These are phyloP conservation scores for Julus scandinavius DNA, from an alignment of 2,888 invertebrate genomes.

Conservation along the genomic window DNA sequence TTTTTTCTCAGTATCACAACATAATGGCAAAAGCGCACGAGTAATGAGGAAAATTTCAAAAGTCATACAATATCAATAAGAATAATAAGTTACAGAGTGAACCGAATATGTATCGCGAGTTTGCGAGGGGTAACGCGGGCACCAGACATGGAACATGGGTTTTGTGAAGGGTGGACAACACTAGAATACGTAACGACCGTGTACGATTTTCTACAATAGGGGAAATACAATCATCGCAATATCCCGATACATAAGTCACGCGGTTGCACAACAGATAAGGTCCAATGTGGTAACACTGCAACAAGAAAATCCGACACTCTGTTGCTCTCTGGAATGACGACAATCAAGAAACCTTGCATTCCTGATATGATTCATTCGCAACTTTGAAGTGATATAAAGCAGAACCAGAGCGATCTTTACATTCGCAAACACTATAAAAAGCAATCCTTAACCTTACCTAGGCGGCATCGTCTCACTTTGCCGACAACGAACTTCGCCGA, in stretches of 20 bases:
- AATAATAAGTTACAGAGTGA: not conserved
- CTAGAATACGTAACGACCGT: too few species aligned
- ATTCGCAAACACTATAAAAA: too few species aligned
- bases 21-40: slow-evolving; percentile 6
- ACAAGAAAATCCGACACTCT: not conserved
- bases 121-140: not conserved
- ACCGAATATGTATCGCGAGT: not conserved
- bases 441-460: too few species aligned
- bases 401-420: not conserved
- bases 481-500: too few species aligned
- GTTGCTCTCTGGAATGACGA: not conserved
- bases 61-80: not conserved
- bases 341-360: not conserved
- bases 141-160: not conserved
- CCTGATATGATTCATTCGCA: slow-evolving; percentile 18
- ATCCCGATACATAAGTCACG: slow-evolving; percentile 7
- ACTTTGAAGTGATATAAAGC: slow-evolving; percentile 33
- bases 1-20: not conserved
- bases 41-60: not conserved
- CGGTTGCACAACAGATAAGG: not conserved
- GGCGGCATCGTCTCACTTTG: too few species aligned
- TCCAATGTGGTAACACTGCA: not conserved
- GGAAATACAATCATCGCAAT: not conserved
- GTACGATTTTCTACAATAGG: not conserved
- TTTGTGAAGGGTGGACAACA: not conserved